Percentiles rank a stretch among this genome's conserved stretches.
These are phyloP conservation scores for Xiphorhynchus erythropygius DNA, from an alignment of 2,797 vertebrate genomes.

Conservation along the genomic window DNA sequence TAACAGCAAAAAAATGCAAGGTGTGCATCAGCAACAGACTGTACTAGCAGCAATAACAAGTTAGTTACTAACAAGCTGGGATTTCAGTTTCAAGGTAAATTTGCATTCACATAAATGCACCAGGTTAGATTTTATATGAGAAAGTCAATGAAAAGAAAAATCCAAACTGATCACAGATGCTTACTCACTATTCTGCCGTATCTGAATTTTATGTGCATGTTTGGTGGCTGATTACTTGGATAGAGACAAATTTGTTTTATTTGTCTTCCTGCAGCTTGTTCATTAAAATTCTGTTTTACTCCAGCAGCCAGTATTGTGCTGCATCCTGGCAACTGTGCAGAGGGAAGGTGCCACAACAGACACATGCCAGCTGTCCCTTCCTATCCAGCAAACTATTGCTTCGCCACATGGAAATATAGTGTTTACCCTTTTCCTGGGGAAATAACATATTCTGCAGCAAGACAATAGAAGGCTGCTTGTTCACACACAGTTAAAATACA, in stretches of 20 bases:
- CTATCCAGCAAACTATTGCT: slow-evolving; percentile 18
- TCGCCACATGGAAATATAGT: not conserved
- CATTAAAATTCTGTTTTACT: slow-evolving; percentile 63
- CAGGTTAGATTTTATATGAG: not conserved
- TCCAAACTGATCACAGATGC: not conserved
- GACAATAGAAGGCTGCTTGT: not conserved
- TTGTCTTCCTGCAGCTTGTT: slow-evolving; percentile 46
- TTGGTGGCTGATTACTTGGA: slow-evolving; percentile 22
- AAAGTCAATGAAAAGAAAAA: slow-evolving; percentile 22
- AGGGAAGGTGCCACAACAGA: slow-evolving; percentile 31
- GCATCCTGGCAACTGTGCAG: not conserved
- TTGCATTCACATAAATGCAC: not conserved
- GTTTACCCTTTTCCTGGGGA: slow-evolving; percentile 23
- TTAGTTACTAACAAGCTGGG: not conserved
- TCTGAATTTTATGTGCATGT: slow-evolving; percentile 32
- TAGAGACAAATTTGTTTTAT: slow-evolving; percentile 35
- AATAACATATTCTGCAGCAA: slow-evolving; percentile 8
- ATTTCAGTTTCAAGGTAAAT: not conserved
- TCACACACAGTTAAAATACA: not conserved
- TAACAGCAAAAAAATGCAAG: not conserved
- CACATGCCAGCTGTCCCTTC: slow-evolving; percentile 48
- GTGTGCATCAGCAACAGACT: not conserved
- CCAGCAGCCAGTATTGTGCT: slow-evolving; percentile 25
- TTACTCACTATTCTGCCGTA: not conserved
- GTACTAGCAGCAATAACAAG: not conserved